A percentile compares a stretch with the other conserved stretches of the same genome.
These are phyloP conservation scores for Hipparchia sbordonii DNA, from an alignment of 2,888 invertebrate genomes.

Conservation along the genomic window DNA sequence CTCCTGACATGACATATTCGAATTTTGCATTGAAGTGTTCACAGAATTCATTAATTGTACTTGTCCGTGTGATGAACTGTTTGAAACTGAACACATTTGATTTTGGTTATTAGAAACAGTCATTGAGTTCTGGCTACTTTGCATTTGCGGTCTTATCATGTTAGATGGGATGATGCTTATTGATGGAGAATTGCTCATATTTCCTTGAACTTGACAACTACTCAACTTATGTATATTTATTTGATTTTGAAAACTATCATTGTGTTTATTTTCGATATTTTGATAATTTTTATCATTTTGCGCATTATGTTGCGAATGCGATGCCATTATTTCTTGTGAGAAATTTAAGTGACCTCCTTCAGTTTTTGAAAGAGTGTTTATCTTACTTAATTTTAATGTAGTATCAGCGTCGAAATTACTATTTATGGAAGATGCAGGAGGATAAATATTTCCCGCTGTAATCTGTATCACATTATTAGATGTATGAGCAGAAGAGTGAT, in stretches of 20 bases:
- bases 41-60: slow-evolving; percentile 71
- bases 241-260: slow-evolving; percentile 62
- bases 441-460: slow-evolving; percentile 74
- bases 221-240: slow-evolving; percentile 73
- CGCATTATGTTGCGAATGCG: slow-evolving; percentile 73
- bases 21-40: slow-evolving; percentile 70
- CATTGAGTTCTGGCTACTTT: slow-evolving; percentile 68
- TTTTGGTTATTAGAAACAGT: slow-evolving; percentile 66
- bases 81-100: slow-evolving; percentile 72
- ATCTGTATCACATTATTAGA: slow-evolving; percentile 78
- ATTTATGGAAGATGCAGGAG: slow-evolving; percentile 67
- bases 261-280: slow-evolving; percentile 72
- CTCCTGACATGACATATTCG: slow-evolving; percentile 75
- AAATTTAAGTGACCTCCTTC: slow-evolving; percentile 78
- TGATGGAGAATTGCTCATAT: slow-evolving; percentile 63
- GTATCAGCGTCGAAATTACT: slow-evolving; percentile 76
- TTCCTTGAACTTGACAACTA: slow-evolving; percentile 72
- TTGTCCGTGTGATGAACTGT: slow-evolving; percentile 64
- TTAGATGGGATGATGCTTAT: slow-evolving; percentile 76
- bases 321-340: slow-evolving; percentile 76
- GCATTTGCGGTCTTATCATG: slow-evolving; percentile 66
- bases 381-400: slow-evolving; percentile 74
- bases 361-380: slow-evolving; percentile 74
- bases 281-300: slow-evolving; percentile 76
- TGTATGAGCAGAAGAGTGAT: slow-evolving; percentile 67